A percentile compares a stretch with the other conserved stretches of the same genome.
Conservation (phyloP, 2,113 vertebrate genomes). For the Vulpes lagopus region DNA sequence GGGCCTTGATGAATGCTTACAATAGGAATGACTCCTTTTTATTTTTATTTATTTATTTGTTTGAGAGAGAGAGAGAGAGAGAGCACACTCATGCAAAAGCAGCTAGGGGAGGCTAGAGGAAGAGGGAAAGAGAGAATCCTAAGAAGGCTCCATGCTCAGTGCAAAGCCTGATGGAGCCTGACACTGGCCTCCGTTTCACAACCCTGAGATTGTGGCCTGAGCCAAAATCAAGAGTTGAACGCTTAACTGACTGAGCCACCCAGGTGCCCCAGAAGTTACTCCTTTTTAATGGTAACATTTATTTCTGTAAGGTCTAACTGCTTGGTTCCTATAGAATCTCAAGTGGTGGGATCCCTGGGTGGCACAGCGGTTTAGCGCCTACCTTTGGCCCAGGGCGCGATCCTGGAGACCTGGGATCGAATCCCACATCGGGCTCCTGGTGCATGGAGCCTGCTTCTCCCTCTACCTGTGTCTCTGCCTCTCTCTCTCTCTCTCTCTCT, state of each 20-base stretch:
- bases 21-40: background rate
- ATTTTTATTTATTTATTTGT: background rate
- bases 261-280: background rate
- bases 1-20: background rate
- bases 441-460: too few relatives aligned
- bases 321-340: slow-evolving; percentile 36
- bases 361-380: too few relatives aligned
- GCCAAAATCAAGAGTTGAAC: background rate
- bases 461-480: too few relatives aligned
- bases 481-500: too few relatives aligned
- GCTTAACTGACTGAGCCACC: background rate
- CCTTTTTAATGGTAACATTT: slow-evolving; percentile 16
- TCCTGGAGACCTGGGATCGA: too few relatives aligned
- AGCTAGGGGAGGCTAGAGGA: background rate
- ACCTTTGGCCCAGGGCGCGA: too few relatives aligned
- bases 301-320: slow-evolving; percentile 28
- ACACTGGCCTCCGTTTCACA: background rate
- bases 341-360: background rate
- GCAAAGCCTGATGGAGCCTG: background rate
- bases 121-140: background rate
- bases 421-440: too few relatives aligned
- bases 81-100: background rate
- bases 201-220: background rate
- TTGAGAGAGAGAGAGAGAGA: background rate
- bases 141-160: background rate